These are phyloP conservation scores for Hydractinia symbiolongicarpus DNA, from an alignment of 30 jellyfish, hydroid and myxozoan species.

Conservation along the genomic window DNA sequence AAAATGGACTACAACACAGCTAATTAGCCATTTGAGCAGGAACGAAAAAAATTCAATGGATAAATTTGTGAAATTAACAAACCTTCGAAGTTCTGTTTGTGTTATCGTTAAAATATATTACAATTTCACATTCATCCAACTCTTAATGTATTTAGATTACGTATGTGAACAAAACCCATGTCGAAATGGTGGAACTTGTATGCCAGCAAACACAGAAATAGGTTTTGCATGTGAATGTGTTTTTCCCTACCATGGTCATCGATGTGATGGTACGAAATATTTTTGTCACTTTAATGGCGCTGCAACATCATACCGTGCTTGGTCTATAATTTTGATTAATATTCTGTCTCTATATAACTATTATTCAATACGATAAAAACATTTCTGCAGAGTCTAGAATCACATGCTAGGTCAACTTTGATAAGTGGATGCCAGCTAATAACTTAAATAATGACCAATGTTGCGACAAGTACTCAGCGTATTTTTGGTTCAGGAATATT, in stretches of 20 bases:
- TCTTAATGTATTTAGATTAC: conserved; percentile 32
- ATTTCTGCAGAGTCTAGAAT: too few relatives aligned
- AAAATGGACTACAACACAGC: too few relatives aligned
- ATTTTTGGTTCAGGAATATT: too few relatives aligned
- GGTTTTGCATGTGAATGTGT: conserved; percentile 87
- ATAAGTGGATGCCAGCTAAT: too few relatives aligned
- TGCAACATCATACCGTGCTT: not conserved
- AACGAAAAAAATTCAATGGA: too few relatives aligned
- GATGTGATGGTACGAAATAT: conserved; percentile 54
- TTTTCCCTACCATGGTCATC: conserved; percentile 86
- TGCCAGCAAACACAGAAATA: conserved; percentile 64
- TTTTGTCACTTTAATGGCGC: not conserved
- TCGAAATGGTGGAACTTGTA: conserved; percentile 83
- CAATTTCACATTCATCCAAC: not conserved
- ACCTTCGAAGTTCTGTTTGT: too few relatives aligned
- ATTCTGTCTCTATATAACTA: not conserved
- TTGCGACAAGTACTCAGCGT: too few relatives aligned
- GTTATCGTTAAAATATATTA: not conserved
- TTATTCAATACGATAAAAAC: too few relatives aligned
- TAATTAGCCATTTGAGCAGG: too few relatives aligned
- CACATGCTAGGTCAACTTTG: too few relatives aligned
- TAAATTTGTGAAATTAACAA: too few relatives aligned
- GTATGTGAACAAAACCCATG: conserved; percentile 83
- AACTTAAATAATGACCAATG: too few relatives aligned
- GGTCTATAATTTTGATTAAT: not conserved